A percentile compares a stretch with the other conserved stretches of the same genome.
These are phyloP conservation scores for Balaeniceps rex DNA, from an alignment of 2,113 vertebrate genomes.

Conservation along the genomic window DNA sequence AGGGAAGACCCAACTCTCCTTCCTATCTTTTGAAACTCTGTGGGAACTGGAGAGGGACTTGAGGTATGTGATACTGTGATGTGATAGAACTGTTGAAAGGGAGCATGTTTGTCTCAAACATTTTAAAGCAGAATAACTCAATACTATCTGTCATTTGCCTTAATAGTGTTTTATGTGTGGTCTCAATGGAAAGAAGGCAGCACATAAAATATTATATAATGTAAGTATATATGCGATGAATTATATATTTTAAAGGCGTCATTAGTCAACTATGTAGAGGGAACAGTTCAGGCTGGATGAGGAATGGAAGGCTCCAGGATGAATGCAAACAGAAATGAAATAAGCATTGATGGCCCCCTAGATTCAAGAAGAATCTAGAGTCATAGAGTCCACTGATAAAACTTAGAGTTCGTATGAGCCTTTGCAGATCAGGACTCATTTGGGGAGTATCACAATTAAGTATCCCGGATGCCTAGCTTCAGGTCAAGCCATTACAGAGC, in stretches of 20 bases:
- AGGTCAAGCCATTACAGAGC: background rate
- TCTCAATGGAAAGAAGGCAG: background rate
- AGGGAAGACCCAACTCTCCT: background rate
- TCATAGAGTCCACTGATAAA: background rate
- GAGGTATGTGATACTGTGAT: background rate
- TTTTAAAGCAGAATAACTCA: background rate
- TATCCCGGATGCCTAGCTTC: background rate
- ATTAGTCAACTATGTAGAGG: background rate
- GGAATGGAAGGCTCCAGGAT: background rate
- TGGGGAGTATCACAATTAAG: background rate
- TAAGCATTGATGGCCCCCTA: background rate
- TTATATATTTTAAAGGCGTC: background rate
- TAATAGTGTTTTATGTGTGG: background rate
- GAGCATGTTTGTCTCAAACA: background rate
- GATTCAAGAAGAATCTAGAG: background rate
- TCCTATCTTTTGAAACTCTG: background rate
- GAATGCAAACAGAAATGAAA: background rate
- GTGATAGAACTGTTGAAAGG: background rate
- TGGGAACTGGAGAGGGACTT: background rate
- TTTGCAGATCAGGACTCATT: background rate
- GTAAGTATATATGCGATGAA: background rate
- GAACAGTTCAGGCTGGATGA: background rate
- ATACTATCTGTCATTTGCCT: background rate
- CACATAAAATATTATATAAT: background rate
- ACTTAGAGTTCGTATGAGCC: accelerated